Conservation (phyloP, 2,113 vertebrate genomes). For the Cyrtonyx montezumae region DNA sequence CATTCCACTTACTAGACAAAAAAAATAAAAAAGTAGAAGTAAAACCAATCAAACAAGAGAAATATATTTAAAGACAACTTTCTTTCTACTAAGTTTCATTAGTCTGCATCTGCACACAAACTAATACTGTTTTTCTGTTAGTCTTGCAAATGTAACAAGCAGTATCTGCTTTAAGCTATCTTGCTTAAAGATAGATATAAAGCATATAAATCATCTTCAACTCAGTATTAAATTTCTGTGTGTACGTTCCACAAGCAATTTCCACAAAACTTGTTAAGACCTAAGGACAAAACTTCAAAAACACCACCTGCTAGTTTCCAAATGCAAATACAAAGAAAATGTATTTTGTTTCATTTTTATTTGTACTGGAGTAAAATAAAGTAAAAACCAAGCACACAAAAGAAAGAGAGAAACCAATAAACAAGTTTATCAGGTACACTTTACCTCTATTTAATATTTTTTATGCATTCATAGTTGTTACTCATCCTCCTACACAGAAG, state of each 20-base stretch:
- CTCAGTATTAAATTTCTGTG: not conserved
- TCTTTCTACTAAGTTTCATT: not conserved
- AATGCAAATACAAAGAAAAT: not conserved
- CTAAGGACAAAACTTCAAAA: conserved; percentile 22
- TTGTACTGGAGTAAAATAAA: not conserved
- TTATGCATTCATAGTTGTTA: not conserved
- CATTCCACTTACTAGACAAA: not conserved
- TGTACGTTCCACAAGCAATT: not conserved
- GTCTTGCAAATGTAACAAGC: not conserved
- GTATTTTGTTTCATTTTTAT: not conserved
- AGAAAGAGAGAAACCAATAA: not conserved
- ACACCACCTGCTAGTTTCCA: conserved; percentile 23
- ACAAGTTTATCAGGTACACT: not conserved
- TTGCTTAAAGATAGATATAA: no score
- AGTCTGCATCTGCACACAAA: not conserved
- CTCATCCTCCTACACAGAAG: not conserved
- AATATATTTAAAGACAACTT: not conserved
- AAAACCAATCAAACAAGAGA: not conserved
- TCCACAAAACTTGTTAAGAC: conserved; percentile 7
- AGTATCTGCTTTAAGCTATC: not conserved
- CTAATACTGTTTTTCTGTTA: not conserved
- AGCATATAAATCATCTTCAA: not conserved
- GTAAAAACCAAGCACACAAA: not conserved
- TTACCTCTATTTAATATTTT: not conserved
- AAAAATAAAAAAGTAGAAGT: not conserved